These are phyloP conservation scores for Gymnoscopelus braueri DNA, from an alignment of 2,797 vertebrate species.

Conservation along the genomic window DNA sequence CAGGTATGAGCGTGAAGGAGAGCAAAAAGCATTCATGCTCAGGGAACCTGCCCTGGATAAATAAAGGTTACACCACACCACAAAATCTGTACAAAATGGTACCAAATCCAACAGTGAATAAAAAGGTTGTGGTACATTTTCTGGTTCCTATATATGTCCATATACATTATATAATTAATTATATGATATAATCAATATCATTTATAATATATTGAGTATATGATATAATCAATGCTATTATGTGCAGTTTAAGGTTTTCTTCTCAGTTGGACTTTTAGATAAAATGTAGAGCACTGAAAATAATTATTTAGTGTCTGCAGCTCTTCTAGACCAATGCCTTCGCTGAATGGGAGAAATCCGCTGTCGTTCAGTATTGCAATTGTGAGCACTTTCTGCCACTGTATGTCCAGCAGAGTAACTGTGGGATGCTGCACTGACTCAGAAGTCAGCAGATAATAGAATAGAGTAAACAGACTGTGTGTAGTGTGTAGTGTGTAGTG, in stretches of 20 bases:
- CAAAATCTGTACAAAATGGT: too few relatives aligned
- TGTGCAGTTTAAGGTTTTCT: neutral
- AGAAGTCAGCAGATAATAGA: conserved; percentile 12
- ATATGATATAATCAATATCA: too few relatives aligned
- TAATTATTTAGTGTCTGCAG: conserved; percentile 16
- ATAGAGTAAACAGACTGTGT: neutral
- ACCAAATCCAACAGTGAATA: too few relatives aligned
- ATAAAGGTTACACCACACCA: too few relatives aligned
- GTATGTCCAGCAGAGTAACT: conserved; percentile 12
- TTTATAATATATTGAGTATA: too few relatives aligned
- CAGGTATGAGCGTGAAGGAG: too few relatives aligned
- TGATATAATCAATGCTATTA: neutral
- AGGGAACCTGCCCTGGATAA: too few relatives aligned
- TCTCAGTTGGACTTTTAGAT: conserved; percentile 38
- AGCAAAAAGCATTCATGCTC: too few relatives aligned
- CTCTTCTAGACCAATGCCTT: conserved; percentile 42
- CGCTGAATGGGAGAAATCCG: conserved; percentile 52
- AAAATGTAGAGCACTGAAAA: conserved; percentile 16
- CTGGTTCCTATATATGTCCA: too few relatives aligned
- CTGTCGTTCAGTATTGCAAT: conserved; percentile 47
- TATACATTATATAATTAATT: too few relatives aligned
- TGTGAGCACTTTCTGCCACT: conserved; percentile 52
- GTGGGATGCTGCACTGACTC: conserved; percentile 6
- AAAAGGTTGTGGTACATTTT: too few relatives aligned
- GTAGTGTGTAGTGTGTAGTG: neutral